Base-by-base conservation (phyloP, 2,888 invertebrate genomes). In the Epinotia bilunana region DNA sequence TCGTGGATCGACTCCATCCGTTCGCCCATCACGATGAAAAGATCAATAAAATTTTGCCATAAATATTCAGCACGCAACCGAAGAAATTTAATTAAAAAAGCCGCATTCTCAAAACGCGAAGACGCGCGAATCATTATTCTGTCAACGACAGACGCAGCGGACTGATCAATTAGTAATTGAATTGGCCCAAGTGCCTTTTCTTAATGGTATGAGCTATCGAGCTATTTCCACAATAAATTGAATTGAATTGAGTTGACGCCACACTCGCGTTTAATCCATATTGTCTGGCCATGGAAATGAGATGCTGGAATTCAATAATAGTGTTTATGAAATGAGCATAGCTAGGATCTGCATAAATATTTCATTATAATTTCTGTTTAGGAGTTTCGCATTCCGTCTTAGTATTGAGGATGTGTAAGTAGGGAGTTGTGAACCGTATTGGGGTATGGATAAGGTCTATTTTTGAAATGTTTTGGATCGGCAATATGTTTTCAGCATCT, bases 101-200 rank as follows among this genome's bases (percentile, higher is more conserved):
- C 53, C 20, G 62, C 70, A 57, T 74, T 76, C 75, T 77, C 68
- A 46, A 77, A 73, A 73, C 63, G 68, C 55, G 73, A 73, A 75
- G 83, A 84, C 83, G 85, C 82, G 67, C 73, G 81, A 80, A 84
- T 86, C 83, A 87, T 86, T 84, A 85, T 84, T 81, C 86, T 87
- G 87, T 86, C 86, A 86, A 77, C 72, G 80, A 78, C 88, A 87
- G 80, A 78, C 81, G 81, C 43, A 28, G n/a, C 53, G 53, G n/a
- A 28, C 49, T n/a, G 82, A 86, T 87, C 88, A 88, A 89, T 89
- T 89, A 88, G 83, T 86, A 86, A 87, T 86, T 83, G 84, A 81
- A 85, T 83, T 80, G 80, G 79, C 79, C 61, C 72, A 86, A 85
- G 83, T 82, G 87, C 87, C 90, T 89, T 90, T 90, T 89, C 88